phyloP scores from a whole-genome alignment of 2,797 vertebrate species.

The Vespertilio murinus region DNA sequence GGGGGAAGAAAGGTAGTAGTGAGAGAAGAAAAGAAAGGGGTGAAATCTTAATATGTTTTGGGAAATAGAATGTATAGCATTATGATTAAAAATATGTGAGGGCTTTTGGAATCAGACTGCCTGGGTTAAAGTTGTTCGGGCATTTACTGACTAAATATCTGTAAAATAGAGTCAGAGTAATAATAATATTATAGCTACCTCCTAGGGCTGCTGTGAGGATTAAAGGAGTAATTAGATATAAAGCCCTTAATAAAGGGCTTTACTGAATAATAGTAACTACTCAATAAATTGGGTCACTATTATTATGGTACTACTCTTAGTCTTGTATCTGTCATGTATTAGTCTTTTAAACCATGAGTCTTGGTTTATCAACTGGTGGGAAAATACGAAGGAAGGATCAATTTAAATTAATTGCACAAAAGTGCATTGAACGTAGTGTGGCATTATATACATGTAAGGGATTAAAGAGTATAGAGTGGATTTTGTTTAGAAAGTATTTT shows the following conservation, averaged over 20 bases:
- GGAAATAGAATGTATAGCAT: background rate
- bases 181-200: background rate
- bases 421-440: background rate
- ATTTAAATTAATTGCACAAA: background rate
- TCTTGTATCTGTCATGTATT: background rate
- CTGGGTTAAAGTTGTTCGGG: background rate
- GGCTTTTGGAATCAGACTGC: background rate
- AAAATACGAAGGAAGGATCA: constrained; percentile 2
- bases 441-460: background rate
- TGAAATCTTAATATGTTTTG: background rate
- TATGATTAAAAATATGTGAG: background rate
- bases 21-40: background rate
- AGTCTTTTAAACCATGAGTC: background rate
- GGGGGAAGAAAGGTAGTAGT: background rate
- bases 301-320: background rate
- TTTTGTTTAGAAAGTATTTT: constrained; percentile 12
- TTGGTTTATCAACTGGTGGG: background rate
- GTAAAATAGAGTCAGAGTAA: background rate
- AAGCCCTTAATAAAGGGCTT: background rate
- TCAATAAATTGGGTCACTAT: background rate
- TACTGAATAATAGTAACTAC: background rate
- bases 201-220: background rate
- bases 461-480: background rate
- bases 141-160: background rate
- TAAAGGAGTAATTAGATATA: background rate